phyloP scores from a whole-genome alignment of 2,888 invertebrate species.

The Xylota sylvarum region DNA sequence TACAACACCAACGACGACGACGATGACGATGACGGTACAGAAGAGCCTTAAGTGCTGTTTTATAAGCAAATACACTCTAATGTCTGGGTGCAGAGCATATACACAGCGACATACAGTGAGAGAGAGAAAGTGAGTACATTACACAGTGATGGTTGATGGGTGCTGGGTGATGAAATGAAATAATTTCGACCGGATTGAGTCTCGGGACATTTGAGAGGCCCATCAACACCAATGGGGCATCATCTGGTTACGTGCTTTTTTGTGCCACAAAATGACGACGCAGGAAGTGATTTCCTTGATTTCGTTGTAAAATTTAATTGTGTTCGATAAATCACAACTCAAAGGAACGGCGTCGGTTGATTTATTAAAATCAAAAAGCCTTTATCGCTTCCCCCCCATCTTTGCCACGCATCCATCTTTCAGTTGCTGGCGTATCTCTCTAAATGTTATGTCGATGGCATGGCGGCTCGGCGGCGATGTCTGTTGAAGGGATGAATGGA shows the following conservation, averaged over 20 bases:
- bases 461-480: no score
- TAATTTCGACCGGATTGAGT: conserved; percentile 30
- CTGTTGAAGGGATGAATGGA: conserved; percentile 13
- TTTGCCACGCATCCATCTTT: background rate
- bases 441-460: background rate
- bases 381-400: conserved; percentile 17
- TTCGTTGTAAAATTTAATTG: conserved; percentile 59
- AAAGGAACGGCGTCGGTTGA: conserved; percentile 8
- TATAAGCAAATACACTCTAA: conserved; percentile 69
- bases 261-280: conserved; percentile 3
- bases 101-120: background rate
- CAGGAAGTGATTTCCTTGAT: conserved; percentile 59
- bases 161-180: conserved; percentile 17
- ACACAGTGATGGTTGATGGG: conserved; percentile 19
- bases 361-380: conserved; percentile 46
- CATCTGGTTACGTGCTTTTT: conserved; percentile 42
- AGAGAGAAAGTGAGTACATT: conserved; percentile 25
- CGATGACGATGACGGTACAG: conserved; percentile 37
- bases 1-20: conserved; percentile 8
- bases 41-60: conserved; percentile 68
- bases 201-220: conserved; percentile 21
- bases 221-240: conserved; percentile 33
- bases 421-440: background rate
- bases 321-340: conserved; percentile 55
- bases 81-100: conserved; percentile 42